Evolutionary conservation across 2,888 invertebrate genomes (phyloP).

Genomic region (Quadriops clusia): DNA sequence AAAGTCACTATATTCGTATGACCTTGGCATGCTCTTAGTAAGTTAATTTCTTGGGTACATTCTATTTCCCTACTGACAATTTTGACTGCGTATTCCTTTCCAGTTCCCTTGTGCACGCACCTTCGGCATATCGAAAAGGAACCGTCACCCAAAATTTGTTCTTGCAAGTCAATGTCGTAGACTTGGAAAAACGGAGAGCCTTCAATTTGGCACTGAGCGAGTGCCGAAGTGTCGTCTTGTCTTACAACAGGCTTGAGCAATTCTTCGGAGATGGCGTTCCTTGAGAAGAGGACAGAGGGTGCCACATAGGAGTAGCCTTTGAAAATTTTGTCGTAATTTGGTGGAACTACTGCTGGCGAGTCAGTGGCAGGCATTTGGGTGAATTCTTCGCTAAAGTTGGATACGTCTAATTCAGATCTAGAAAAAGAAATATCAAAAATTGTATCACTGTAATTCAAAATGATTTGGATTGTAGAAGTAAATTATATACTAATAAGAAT

Average conservation of each 20-base stretch:
- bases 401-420: conserved; percentile 77
- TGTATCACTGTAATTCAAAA: too few species aligned
- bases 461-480: too few species aligned
- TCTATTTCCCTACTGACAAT: conserved; percentile 59
- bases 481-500: too few species aligned
- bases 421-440: too few species aligned
- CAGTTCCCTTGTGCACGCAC: conserved; percentile 62
- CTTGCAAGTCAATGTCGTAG: conserved; percentile 62
- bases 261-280: conserved; percentile 65
- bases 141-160: conserved; percentile 72
- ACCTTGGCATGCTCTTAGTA: conserved; percentile 74
- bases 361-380: conserved; percentile 85
- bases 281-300: conserved; percentile 76
- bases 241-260: conserved; percentile 49
- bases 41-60: conserved; percentile 61
- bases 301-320: conserved; percentile 92
- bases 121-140: conserved; percentile 79
- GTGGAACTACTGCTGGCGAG: conserved; percentile 81
- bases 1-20: conserved; percentile 80
- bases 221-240: conserved; percentile 26
- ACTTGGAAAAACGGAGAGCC: conserved; percentile 78
- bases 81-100: conserved; percentile 77
- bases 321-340: conserved; percentile 76
- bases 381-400: conserved; percentile 95
- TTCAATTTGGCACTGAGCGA: conserved; percentile 27